Evolutionary conservation across 1,140 invertebrate genomes (phyloP).

Genomic region (Achatina immaculata): DNA sequence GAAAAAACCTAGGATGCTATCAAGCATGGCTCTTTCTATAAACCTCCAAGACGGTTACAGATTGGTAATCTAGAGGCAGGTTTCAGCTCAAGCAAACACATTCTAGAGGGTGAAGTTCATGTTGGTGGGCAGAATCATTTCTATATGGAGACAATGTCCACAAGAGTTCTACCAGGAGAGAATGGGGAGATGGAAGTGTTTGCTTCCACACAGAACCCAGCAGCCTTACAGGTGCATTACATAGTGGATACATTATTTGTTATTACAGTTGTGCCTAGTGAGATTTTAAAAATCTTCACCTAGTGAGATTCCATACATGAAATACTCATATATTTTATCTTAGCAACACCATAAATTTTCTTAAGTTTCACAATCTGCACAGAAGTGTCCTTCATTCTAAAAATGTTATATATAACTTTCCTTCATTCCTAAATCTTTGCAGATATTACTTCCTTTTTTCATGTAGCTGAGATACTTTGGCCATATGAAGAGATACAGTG

Average conservation of each 20-base stretch:
- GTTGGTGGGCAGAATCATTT: slow-evolving; percentile 97
- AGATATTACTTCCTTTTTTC: no score
- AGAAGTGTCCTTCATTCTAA: not conserved
- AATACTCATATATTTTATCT: no score
- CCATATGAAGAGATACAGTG: no score
- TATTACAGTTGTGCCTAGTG: no score
- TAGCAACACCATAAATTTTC: not conserved
- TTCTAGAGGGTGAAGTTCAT: slow-evolving; percentile 76
- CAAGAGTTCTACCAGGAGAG: slow-evolving; percentile 83
- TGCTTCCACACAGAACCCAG: slow-evolving; percentile 85
- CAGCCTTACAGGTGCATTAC: slow-evolving; percentile 76
- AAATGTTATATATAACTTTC: not conserved
- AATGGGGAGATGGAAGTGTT: slow-evolving; percentile 89
- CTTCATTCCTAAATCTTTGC: not conserved
- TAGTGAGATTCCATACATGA: no score
- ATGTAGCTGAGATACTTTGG: no score
- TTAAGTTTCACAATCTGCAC: not conserved
- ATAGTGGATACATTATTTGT: no score
- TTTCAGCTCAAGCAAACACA: slow-evolving; percentile 76
- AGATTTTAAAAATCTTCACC: no score
- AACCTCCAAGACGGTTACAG: slow-evolving; percentile 31
- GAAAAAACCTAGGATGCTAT: slow-evolving; percentile 42
- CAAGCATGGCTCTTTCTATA: slow-evolving; percentile 46
- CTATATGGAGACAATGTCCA: slow-evolving; percentile 89
- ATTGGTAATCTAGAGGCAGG: slow-evolving; percentile 80